Evolutionary conservation across 2,797 vertebrate genomes (phyloP), one percentile per base, ranked within the genome.

Genomic region (Champsocephalus gunnari): DNA sequence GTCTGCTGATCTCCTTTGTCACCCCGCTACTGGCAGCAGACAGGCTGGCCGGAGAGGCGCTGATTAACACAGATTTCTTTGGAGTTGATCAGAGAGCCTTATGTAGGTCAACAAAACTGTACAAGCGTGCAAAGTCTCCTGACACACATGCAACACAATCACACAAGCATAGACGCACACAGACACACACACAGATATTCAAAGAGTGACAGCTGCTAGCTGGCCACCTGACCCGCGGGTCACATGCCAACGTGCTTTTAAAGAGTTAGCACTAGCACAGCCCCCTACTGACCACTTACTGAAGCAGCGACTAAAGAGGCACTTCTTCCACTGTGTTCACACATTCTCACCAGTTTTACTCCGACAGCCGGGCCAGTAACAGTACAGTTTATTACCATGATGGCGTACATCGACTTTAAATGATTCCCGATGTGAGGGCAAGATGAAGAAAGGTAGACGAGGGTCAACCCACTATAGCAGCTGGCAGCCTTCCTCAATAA

Each of bases 1-100:
- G 81, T 90, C 85, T 84, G 72, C 87, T 90, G 89, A 92, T 88
- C 89, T 92, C 82, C 87, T 90, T 86, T 87, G 85, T 92, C 89
- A 89, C 79, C 58, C 74, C 41, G 79, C 61, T 79, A 63, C 70
- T 71, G 63, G 79, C 71, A 60, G 84, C 81, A 74, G 79, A 78
- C 73, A 65, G 73, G 70, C 87, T 41, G 71, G 65, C 63, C 69
- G 53, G 56, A 71, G 81, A 84, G 69, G 77, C 80, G 21, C 89
- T 87, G 90, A 90, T 92, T 92, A 90, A 90, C 84, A 89, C 86
- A 80, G 80, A 92, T 92, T 87, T 86, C 74, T 63, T 72, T 47
- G 49, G 77, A 82, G 84, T 77, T 81, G 80, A 88, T 90, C 80
- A 32, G 83, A 92, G 73, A 87, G 87, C 88, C 77, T 77, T 71